Conservation (phyloP, 2,888 invertebrate genomes). For the Ichneumon xanthorius region DNA sequence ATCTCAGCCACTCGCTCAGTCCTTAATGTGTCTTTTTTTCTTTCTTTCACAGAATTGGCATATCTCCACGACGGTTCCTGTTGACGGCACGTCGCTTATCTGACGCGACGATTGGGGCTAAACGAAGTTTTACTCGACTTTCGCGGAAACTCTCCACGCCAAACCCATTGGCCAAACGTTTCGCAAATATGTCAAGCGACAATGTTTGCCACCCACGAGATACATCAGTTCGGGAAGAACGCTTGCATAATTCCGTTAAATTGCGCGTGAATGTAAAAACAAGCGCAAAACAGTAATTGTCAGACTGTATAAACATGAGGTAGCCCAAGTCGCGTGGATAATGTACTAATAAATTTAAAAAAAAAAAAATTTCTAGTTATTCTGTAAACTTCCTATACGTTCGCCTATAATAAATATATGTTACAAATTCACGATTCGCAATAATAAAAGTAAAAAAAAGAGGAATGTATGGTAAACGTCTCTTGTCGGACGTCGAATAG, state of each 20-base stretch:
- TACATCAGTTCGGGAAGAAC: neutral
- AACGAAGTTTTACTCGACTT: neutral
- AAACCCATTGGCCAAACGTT: neutral
- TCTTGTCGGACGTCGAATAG: constrained; percentile 5
- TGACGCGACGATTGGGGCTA: too few relatives aligned
- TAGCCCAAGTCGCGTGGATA: neutral
- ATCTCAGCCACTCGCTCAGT: neutral
- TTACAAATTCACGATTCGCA: neutral
- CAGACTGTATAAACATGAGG: too few relatives aligned
- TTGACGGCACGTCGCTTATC: constrained; percentile 23
- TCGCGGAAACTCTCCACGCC: neutral
- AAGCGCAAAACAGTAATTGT: neutral
- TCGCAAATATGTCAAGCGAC: neutral
- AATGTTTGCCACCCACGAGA: neutral
- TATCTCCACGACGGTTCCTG: constrained; percentile 57
- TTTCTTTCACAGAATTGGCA: constrained; percentile 50
- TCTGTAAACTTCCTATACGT: neutral
- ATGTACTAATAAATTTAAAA: too few relatives aligned
- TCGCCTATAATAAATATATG: neutral
- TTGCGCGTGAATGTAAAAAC: neutral
- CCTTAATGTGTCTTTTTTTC: neutral
- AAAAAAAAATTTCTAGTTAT: too few relatives aligned
- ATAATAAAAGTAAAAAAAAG: neutral
- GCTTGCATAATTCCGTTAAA: constrained; percentile 14
- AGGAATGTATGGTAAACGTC: neutral